Evolutionary conservation across 2,113 vertebrate species (phyloP).

Genomic region (Sphyrna mokarran): DNA sequence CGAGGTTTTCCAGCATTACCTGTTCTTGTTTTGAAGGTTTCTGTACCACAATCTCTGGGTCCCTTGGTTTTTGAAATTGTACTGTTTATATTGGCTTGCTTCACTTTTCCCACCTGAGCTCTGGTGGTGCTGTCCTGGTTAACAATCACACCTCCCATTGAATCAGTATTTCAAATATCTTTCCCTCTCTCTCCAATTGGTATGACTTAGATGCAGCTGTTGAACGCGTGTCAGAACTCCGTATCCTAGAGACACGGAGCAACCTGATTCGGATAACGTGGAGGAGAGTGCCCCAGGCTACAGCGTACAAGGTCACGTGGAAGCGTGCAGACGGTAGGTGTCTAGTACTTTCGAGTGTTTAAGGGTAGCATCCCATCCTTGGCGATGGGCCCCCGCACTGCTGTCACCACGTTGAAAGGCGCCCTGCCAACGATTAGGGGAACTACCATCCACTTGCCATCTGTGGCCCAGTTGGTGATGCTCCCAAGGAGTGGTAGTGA

Average conservation of each 20-base stretch:
- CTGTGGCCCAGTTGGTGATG: neutral
- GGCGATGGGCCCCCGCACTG: neutral
- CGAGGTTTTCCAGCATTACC: no score
- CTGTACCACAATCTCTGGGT: no score
- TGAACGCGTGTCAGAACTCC: constrained; percentile 70
- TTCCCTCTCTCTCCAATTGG: neutral
- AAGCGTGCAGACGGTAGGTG: constrained; percentile 64
- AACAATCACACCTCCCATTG: neutral
- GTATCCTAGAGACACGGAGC: constrained; percentile 66
- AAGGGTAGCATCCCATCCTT: neutral
- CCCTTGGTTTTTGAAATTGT: no score
- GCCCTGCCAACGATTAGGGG: neutral
- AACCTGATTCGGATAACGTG: constrained; percentile 70
- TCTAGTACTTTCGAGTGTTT: neutral
- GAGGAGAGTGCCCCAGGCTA: constrained; percentile 80
- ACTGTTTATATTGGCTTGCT: neutral
- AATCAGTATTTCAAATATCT: neutral
- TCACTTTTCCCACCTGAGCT: neutral
- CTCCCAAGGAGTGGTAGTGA: neutral
- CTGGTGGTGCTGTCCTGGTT: neutral
- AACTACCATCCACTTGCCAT: neutral
- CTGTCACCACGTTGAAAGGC: neutral
- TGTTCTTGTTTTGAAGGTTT: no score
- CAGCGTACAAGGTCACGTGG: constrained; percentile 81
- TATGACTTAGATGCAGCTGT: constrained; percentile 49